phyloP scores from a whole-genome alignment of 1,140 invertebrate species.

The Nephotettix cincticeps region DNA sequence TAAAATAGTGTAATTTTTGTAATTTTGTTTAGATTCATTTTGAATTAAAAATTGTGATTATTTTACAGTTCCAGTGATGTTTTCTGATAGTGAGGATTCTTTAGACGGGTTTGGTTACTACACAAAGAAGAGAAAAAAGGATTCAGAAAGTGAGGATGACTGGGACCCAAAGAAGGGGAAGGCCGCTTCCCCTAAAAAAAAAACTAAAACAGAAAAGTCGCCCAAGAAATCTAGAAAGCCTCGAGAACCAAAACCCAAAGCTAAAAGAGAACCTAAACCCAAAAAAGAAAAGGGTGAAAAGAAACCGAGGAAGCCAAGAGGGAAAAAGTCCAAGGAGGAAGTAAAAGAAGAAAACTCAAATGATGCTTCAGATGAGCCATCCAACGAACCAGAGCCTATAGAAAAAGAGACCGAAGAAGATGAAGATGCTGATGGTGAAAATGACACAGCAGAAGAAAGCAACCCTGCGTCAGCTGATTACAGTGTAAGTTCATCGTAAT shows the following conservation, averaged over 20 bases:
- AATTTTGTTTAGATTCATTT: no score
- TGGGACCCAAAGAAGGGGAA: constrained; percentile 6
- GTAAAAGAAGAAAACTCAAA: constrained; percentile 7
- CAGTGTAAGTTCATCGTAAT: constrained; percentile 15
- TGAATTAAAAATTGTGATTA: no score
- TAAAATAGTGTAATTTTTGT: no score
- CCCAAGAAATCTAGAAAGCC: constrained; percentile 3
- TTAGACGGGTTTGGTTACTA: background rate
- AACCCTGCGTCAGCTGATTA: background rate
- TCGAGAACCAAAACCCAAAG: background rate
- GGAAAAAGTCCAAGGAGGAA: background rate
- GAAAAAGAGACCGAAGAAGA: constrained; percentile 6
- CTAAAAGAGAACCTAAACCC: constrained; percentile 5
- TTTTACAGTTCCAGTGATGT: constrained; percentile 18
- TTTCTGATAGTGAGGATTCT: constrained; percentile 15
- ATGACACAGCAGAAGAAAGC: constrained; percentile 11
- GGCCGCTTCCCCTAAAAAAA: background rate
- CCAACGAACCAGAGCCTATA: background rate
- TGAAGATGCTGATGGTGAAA: background rate
- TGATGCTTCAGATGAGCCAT: background rate
- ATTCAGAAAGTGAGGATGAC: constrained; percentile 15
- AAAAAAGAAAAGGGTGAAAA: background rate
- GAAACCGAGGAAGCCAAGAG: constrained; percentile 5
- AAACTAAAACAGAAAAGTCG: constrained; percentile 7
- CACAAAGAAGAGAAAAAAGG: constrained; percentile 8